These are phyloP conservation scores for Rhinogobius similis DNA, from an alignment of 2,113 vertebrate species.

Conservation along the genomic window DNA sequence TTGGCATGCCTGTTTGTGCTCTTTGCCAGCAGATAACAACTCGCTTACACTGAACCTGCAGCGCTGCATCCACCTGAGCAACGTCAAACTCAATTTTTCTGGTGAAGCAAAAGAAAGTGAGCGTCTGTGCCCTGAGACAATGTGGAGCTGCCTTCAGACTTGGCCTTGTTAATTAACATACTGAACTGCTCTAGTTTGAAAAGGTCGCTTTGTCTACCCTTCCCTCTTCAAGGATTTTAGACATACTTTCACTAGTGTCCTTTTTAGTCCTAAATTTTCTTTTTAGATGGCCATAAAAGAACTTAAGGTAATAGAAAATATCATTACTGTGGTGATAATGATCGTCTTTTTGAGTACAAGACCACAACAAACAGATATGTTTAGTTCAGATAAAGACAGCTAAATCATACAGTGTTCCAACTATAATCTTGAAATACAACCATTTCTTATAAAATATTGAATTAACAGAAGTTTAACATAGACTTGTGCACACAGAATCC, in stretches of 20 bases:
- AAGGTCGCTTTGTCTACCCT: constrained; percentile 46
- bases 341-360: not conserved
- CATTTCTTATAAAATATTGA: too few species aligned
- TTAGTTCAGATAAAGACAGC: too few species aligned
- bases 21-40: not conserved
- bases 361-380: too few species aligned
- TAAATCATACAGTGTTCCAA: too few species aligned
- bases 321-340: not conserved
- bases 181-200: constrained; percentile 50
- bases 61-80: not conserved
- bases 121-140: constrained; percentile 25
- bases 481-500: too few species aligned
- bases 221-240: constrained; percentile 34
- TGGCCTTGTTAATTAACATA: constrained; percentile 61
- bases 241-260: constrained; percentile 23
- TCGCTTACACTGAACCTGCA: not conserved
- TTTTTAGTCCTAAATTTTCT: not conserved
- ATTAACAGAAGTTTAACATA: too few species aligned
- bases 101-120: constrained; percentile 29
- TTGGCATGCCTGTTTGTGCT: constrained; percentile 1
- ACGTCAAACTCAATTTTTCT: constrained; percentile 16
- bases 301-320: not conserved
- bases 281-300: constrained; percentile 10
- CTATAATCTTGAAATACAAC: too few species aligned
- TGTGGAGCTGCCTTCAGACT: constrained; percentile 35